Evolutionary conservation across 2,888 invertebrate genomes (phyloP), one percentile per base, ranked within the genome.

Genomic region (Machimus atricapillus): DNA sequence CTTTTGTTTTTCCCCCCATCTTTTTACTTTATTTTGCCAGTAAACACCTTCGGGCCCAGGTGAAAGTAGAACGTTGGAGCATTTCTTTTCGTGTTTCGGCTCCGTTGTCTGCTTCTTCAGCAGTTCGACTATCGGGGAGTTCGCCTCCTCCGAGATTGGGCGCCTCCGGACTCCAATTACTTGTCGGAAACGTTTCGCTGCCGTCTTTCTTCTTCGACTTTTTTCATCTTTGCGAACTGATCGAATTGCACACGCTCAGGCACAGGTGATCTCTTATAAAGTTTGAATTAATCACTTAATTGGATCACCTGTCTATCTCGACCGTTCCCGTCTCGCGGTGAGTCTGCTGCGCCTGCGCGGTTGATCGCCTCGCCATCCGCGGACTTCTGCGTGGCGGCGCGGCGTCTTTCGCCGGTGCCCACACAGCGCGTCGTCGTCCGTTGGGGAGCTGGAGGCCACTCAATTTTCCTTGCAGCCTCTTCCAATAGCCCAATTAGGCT

Each of bases 11-110:
- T n/a, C n/a, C 12, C 66, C 23, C 12, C 2, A 23, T 23, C 0
- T 27, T 81, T 56, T 81, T 81, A 16, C 52, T 56, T 81, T 34
- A 52, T 81, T 46, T 31, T 31, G 76, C 40, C 73, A 34, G 52
- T 16, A 78, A 78, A 86, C 86, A 86, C 73, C 86, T 79, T 66
- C 85, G 40, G 27, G 87, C 76, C 31, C 77, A 87, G 89, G 89
- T 89, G 89, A 89, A 89, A 89, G 89, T 89, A 89, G 89, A 89
- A 88, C 89, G 89, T 88, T 86, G 85, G 46, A 76, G 66, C 85
- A 87, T 87, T 81, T 86, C 73, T 86, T 86, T 86, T 66, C 58
- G 66, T 27, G 66, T 66, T 66, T 66, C 19, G 34, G 14, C 37
- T 56, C 19, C n/a, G 37, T 86, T 86, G n/a, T 76, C 56, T 52